Base-by-base conservation (phyloP, 1,140 invertebrate genomes). In the Cydia amplana region DNA sequence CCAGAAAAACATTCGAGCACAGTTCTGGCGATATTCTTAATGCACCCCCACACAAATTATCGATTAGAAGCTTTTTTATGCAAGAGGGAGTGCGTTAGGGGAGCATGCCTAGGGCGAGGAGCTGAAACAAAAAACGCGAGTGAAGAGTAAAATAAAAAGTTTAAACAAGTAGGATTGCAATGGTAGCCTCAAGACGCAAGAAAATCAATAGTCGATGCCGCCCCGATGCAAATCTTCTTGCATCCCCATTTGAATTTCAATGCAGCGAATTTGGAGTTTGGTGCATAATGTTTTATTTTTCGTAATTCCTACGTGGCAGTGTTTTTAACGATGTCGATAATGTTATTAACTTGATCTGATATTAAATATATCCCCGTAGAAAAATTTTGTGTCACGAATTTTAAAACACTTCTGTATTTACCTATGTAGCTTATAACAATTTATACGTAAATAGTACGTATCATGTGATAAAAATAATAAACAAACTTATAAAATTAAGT, bases 41-140 rank as follows among this genome's bases (percentile, higher is more conserved):
- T 93, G 91, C 91, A 91, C 91, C 90, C 90, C 91, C 91, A 93
- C 89, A 91, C 85, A 93, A 93, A 91, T 93, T 93, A 93, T 93
- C 91, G 91, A 93, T 93, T 93, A 93, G 90, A 90, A 89, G 89
- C 90, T 93, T 93, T 93, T 93, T 93, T 93, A 93, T 93, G 91
- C 91, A 93, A 91, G 91, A 91, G 91, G 89, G 88, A 89, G 75
- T 85, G 82, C 82, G 84, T 84, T 81, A 87, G 89, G 91, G 87
- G 85, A 79, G 77, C 75, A 75, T 75, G 78, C 82, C 76, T 86
- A 83, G 91, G 91, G 91, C 85, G 91, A 87, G 86, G 84, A 86
- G 90, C 85, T 91, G 91, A 93, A 93, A 93, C 91, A 93, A 93
- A 93, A 93, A 93, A 93, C 87, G 83, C 78, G 82, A 88, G 87